Base-by-base conservation (phyloP, 2,888 invertebrate genomes). In the Endotricha flammealis region DNA sequence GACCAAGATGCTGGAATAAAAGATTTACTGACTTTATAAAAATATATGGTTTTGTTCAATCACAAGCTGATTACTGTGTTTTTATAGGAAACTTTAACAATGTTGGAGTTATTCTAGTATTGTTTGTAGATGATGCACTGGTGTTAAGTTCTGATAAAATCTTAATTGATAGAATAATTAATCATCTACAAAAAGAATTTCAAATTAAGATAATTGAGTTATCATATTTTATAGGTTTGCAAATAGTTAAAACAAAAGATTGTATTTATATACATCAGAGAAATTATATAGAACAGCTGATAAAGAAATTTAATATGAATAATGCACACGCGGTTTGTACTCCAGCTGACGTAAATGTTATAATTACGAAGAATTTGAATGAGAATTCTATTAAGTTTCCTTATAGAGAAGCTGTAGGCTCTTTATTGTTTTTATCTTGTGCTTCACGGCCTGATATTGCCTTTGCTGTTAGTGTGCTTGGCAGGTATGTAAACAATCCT, bases 61-160 rank as follows among this genome's bases (percentile, higher is more conserved):
- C 17, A 1, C 29, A 16, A 12, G 39, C 51, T 30, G 49, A 53
- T 27, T 38, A 39, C 30, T 59, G 53, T 54, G 17, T 60, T 29
- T 60, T 20, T 44, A 16, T 55, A 22, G 46, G 53, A 7, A 4
- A 23, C 24, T 50, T 53, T 30, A 11, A 51, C 35, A 9, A 16
- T 1, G 14, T 34, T n/a, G 57, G 54, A 41, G 42, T 52, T n/a
- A 39, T 44, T 1, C 28, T 57, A 39, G 37, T 56, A 16, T 31
- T 59, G 2, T 58, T 49, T 57, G 62, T 60, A 10, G 57, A 60
- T 44, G 58, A 60, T 45, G 48, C 20, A 0, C 32, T 59, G 13
- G 6, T 55, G 29, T 4, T 57, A 1, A 48, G 51, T 29, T 32
- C 29, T 11, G 42, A 24, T 42, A 33, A 37, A 24, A 0, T 12